Evolutionary conservation across 2,113 vertebrate species (phyloP).

Genomic region (Lycaon pictus): DNA sequence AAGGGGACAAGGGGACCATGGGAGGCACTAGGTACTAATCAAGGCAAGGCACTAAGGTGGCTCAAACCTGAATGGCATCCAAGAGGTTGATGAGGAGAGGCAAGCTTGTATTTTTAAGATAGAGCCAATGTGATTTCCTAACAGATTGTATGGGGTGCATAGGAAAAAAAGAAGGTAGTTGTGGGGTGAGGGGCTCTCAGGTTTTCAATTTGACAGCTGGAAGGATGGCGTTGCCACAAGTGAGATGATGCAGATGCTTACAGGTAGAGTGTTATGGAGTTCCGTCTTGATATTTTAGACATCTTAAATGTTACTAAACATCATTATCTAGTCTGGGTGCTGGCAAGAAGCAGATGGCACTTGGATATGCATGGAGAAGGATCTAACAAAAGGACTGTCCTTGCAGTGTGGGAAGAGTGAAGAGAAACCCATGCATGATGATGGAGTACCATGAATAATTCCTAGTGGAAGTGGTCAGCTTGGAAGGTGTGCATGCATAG

Average conservation of each 20-base stretch:
- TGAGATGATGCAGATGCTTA: neutral
- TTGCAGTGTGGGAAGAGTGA: neutral
- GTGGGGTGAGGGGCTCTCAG: neutral
- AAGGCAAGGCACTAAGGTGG: neutral
- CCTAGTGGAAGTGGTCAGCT: neutral
- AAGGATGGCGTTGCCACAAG: neutral
- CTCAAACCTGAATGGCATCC: neutral
- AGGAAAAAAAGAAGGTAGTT: neutral
- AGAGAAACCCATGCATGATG: neutral
- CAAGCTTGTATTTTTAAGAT: neutral
- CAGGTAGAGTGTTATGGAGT: neutral
- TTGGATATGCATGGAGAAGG: no score
- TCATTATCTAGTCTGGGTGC: neutral
- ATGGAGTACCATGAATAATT: fast-evolving
- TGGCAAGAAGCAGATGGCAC: neutral
- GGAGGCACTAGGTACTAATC: neutral
- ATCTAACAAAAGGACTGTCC: neutral
- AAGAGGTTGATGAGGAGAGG: neutral
- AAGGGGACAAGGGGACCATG: neutral
- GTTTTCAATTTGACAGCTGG: neutral
- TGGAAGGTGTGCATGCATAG: neutral
- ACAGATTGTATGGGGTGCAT: no score
- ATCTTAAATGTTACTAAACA: neutral
- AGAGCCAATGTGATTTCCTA: neutral
- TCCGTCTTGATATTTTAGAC: neutral